Percentiles rank a stretch among this genome's conserved stretches.
Conservation (phyloP, 2,888 invertebrate genomes). For the Pilophorus perplexus region DNA sequence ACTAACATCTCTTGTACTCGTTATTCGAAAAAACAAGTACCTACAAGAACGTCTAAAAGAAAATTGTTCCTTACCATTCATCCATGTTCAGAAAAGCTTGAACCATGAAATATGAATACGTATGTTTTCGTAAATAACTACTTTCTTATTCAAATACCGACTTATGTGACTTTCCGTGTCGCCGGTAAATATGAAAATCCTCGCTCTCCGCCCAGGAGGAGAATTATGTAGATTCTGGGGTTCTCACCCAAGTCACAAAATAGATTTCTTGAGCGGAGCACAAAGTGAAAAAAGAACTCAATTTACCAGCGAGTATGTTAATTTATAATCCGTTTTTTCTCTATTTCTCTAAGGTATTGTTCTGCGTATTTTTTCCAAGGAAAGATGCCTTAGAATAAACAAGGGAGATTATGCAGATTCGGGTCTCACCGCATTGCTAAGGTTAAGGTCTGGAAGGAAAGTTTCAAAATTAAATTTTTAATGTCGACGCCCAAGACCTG, state of each 20-base stretch:
- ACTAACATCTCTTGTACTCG: too few relatives aligned
- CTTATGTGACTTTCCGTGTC: slow-evolving; percentile 38
- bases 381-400: slow-evolving; percentile 35
- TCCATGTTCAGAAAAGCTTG: too few relatives aligned
- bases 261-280: slow-evolving; percentile 24
- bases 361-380: slow-evolving; percentile 34
- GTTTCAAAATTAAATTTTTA: slow-evolving; percentile 46
- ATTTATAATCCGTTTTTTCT: slow-evolving; percentile 39
- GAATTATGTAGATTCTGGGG: slow-evolving; percentile 44
- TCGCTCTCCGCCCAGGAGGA: slow-evolving; percentile 13
- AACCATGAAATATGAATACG: too few relatives aligned
- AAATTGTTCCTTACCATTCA: too few relatives aligned
- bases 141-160: slow-evolving; percentile 36
- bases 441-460: slow-evolving; percentile 4
- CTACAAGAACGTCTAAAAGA: background rate
- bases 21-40: background rate
- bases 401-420: slow-evolving; percentile 39
- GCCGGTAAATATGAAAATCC: slow-evolving; percentile 45
- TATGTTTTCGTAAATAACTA: slow-evolving; percentile 21
- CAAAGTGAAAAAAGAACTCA: slow-evolving; percentile 29
- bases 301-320: slow-evolving; percentile 39
- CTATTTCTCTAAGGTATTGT: slow-evolving; percentile 36
- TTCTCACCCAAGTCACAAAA: slow-evolving; percentile 36
- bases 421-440: background rate
- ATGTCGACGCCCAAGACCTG: slow-evolving; percentile 37